Base-by-base conservation (phyloP, 2,888 invertebrate species). In the Leptinotarsa rubiginosa region DNA sequence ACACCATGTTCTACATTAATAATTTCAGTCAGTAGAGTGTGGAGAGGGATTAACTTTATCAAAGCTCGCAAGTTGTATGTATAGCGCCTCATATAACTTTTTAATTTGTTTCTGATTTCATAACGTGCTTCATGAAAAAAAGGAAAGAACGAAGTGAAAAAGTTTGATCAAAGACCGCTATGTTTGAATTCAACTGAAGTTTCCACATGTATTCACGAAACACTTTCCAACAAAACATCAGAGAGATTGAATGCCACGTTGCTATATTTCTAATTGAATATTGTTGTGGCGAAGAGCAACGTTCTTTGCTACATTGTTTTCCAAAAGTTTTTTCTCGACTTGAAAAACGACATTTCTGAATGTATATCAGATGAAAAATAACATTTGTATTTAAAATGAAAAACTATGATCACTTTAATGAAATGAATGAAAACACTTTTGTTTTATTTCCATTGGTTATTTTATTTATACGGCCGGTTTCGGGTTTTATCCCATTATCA, bases 21-120 rank as follows among this genome's bases (percentile, higher is more conserved):
- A 31, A 31, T 31, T 31, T 31, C 41, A 41, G 41, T 41, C 41
- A 10, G 41, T 41, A 41, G 41, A 10, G 41, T 41, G 41, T 41
- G 41, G 41, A 41, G 41, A 12, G 41, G 10, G 10, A 41, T 41
- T 41, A 50, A 16, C 50, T 50, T 50, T n/a, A 15, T 50, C 15
- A 56, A 20, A 22, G 22, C 22, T 56, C 22, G 20, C 13, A 1
- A 18, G 22, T 56, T 20, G 7, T 56, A 22, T 56, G 13, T 13
- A 15, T 16, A 56, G 20, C 3, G 56, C 56, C 4, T 20, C 56
- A 56, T 22, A 56, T 4, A 56, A 56, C 20, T 56, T 56, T 25
- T 56, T 22, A 56, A 56, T 56, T 56, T 22, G 56, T 56, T 52
- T 52, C 18, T 56, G 56, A 56, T 56, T 56, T 20, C 15, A 15